Evolutionary conservation across 2,888 invertebrate genomes (phyloP), one percentile per base, ranked within the genome.

Genomic region (Catonia carolina): DNA sequence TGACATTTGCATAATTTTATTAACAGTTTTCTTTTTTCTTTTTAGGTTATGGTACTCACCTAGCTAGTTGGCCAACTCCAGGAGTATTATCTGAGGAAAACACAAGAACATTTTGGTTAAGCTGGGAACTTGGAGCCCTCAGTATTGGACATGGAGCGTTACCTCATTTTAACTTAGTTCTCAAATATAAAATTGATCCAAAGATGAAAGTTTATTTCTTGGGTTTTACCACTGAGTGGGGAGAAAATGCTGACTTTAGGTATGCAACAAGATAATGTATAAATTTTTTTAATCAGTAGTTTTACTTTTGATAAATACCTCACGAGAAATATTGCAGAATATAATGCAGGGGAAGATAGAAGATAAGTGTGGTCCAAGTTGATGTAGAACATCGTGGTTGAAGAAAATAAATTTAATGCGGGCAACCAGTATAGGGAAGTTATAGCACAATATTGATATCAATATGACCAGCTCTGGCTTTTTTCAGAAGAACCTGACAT

Each of bases 31-130:
- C 42, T 37, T 50, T 47, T 41, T 42, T 20, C 17, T 56, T 71
- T 72, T 17, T 71, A 83, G 83, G 80, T 1, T 82, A 81, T 65
- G 81, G 81, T 36, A 79, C 82, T 10, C 83, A 82, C 62, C 68
- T 83, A 53, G 76, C 78, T 15, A 80, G 78, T 59, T 76, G 77
- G 1, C 75, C 78, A 54, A 81, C 81, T 31, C 79, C 80, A 0
- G 77, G 77, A 51, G 75, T 77, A 6, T 74, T 82, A 18, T 79
- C 80, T 0, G 77, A 77, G 61, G 77, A 59, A 27, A 73, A 78
- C 1, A 82, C 81, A 77, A 77, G 78, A 59, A 80, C 82, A 0
- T 82, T 81, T 74, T 83, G 83, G 83, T 75, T 83, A n/a, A 79
- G 79, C 70, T 83, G 83, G 83, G 82, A 81, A 58, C 78, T 78